Evolutionary conservation across 2,888 invertebrate genomes (phyloP).

Genomic region (Euplagia quadripunctaria): DNA sequence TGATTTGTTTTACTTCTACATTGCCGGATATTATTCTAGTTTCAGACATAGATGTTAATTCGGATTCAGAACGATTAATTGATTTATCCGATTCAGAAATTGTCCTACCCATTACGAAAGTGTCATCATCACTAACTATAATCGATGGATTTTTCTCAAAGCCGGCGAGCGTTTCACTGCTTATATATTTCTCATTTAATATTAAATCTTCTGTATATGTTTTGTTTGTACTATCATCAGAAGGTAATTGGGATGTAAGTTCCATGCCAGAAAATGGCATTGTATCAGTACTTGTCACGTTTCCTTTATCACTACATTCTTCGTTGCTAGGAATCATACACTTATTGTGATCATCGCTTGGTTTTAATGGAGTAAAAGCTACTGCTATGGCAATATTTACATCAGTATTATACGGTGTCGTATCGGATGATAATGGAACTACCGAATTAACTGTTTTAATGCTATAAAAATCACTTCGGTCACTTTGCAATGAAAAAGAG

Average conservation of each 20-base stretch:
- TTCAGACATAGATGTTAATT: slow-evolving; percentile 49
- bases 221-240: slow-evolving; percentile 26
- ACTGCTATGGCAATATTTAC: slow-evolving; percentile 67
- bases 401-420: slow-evolving; percentile 58
- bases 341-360: not conserved
- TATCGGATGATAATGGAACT: slow-evolving; percentile 38
- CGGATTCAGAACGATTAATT: slow-evolving; percentile 47
- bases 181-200: slow-evolving; percentile 41
- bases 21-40: slow-evolving; percentile 26
- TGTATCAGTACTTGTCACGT: slow-evolving; percentile 25
- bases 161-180: slow-evolving; percentile 51
- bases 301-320: slow-evolving; percentile 32
- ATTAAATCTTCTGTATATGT: slow-evolving; percentile 18
- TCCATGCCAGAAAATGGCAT: slow-evolving; percentile 25
- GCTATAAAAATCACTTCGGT: slow-evolving; percentile 32
- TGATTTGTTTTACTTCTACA: not conserved
- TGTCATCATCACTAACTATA: slow-evolving; percentile 49
- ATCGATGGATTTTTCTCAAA: slow-evolving; percentile 29
- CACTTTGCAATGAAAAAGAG: slow-evolving; percentile 42
- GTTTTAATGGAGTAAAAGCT: slow-evolving; percentile 46
- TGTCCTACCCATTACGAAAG: slow-evolving; percentile 54
- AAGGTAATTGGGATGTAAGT: slow-evolving; percentile 44
- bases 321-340: slow-evolving; percentile 48
- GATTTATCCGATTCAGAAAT: slow-evolving; percentile 61
- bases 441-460: slow-evolving; percentile 42